Percentiles rank a stretch among this genome's conserved stretches.
These are phyloP conservation scores for Ophion slaviceki DNA, from an alignment of 2,888 invertebrate genomes.

Conservation along the genomic window DNA sequence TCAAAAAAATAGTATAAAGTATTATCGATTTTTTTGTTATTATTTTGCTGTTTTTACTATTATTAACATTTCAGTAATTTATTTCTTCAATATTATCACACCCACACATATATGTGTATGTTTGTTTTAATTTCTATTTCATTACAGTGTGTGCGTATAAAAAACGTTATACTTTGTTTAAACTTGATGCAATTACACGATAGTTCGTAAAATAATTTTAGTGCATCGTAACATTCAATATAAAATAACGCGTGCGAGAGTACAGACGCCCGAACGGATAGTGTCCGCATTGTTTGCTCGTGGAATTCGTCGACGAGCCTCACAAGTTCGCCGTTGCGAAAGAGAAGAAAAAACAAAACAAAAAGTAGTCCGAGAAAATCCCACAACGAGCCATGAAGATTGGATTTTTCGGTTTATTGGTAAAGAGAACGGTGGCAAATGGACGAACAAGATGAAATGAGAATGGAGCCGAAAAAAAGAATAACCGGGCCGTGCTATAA, in stretches of 20 bases:
- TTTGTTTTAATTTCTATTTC: neutral
- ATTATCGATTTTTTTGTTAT: too few species aligned
- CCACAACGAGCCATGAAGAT: constrained; percentile 6
- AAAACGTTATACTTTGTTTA: neutral
- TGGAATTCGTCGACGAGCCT: constrained; percentile 10
- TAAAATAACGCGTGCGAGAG: neutral
- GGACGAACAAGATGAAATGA: neutral
- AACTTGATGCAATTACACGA: neutral
- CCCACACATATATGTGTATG: too few species aligned
- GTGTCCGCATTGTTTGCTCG: too few species aligned
- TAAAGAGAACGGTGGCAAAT: constrained; percentile 8
- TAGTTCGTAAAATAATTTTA: neutral
- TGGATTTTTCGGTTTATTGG: constrained; percentile 32
- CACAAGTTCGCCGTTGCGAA: neutral
- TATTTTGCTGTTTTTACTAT: too few species aligned
- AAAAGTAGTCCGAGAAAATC: neutral
- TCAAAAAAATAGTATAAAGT: too few species aligned
- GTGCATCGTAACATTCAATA: neutral
- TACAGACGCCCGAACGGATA: neutral
- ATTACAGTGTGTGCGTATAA: neutral
- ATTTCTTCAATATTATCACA: too few species aligned
- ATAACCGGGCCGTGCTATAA: neutral
- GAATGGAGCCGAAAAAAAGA: neutral
- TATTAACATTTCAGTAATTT: too few species aligned
- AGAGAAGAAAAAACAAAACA: neutral